phyloP scores from a whole-genome alignment of 2,113 vertebrate species.

The Lophius piscatorius region DNA sequence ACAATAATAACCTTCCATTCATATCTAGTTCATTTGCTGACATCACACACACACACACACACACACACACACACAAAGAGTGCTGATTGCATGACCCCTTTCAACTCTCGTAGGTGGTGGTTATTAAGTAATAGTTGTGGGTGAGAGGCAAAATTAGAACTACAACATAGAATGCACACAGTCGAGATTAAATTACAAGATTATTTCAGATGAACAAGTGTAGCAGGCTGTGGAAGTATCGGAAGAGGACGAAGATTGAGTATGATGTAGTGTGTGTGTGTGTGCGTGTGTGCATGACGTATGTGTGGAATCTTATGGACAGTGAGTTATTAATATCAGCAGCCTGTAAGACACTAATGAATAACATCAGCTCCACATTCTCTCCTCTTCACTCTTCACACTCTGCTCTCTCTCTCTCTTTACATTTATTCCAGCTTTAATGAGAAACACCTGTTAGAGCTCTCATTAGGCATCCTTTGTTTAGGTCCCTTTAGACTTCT shows the following conservation, averaged over 20 bases:
- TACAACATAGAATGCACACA: no score
- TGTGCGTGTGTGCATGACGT: neutral
- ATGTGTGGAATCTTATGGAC: conserved; percentile 39
- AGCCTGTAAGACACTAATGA: conserved; percentile 70
- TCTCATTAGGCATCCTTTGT: conserved; percentile 58
- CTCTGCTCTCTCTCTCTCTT: conserved; percentile 25
- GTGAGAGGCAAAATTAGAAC: no score
- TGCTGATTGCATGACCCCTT: no score
- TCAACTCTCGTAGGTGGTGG: no score
- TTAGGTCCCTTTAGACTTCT: conserved; percentile 53
- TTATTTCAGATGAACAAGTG: no score
- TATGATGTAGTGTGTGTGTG: conserved; percentile 12
- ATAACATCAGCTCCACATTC: conserved; percentile 60
- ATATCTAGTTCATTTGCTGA: no score
- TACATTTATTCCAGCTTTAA: conserved; percentile 55
- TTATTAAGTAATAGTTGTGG: no score
- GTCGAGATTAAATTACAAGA: no score
- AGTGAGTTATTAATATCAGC: conserved; percentile 67
- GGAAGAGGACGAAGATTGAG: neutral
- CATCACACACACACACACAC: no score
- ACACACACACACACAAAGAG: no score
- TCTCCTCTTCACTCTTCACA: conserved; percentile 25
- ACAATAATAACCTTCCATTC: no score
- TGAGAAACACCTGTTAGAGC: conserved; percentile 75
- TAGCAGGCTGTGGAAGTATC: no score